Conservation (phyloP, 2,888 invertebrate genomes). For the Cephus pulcher region DNA sequence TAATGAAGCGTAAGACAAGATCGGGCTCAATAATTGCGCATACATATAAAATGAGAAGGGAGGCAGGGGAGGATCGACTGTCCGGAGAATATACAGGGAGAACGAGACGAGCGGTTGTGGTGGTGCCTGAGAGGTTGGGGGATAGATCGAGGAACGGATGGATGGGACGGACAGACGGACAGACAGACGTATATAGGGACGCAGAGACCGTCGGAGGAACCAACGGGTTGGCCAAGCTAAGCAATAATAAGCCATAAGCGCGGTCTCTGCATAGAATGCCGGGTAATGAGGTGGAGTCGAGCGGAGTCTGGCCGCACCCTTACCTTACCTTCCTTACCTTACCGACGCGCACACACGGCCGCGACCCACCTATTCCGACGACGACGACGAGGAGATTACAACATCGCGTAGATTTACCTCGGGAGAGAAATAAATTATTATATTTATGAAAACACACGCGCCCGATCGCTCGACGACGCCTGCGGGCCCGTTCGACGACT, state of each 20-base stretch:
- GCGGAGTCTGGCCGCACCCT: slow-evolving; percentile 65
- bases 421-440: slow-evolving; percentile 49
- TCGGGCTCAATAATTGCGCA: slow-evolving; percentile 54
- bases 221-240: slow-evolving; percentile 49
- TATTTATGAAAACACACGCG: slow-evolving; percentile 47
- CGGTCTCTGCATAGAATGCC: slow-evolving; percentile 66
- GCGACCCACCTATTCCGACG: slow-evolving; percentile 50
- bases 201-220: background rate
- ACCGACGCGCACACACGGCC: slow-evolving; percentile 38
- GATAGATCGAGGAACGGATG: background rate
- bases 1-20: slow-evolving; percentile 49
- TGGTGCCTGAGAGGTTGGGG: background rate
- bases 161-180: slow-evolving; percentile 2
- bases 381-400: slow-evolving; percentile 46
- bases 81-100: background rate
- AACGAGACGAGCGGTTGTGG: background rate
- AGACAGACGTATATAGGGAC: slow-evolving; percentile 5
- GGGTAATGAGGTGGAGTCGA: slow-evolving; percentile 67
- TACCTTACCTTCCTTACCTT: slow-evolving; percentile 47
- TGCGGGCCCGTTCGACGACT: slow-evolving; percentile 4
- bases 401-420: slow-evolving; percentile 30
- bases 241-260: slow-evolving; percentile 66
- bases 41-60: slow-evolving; percentile 45
- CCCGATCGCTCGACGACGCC: slow-evolving; percentile 5
- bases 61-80: slow-evolving; percentile 7